Evolutionary conservation across 2,888 invertebrate species (phyloP).

Genomic region (Lysandra bellargus): DNA sequence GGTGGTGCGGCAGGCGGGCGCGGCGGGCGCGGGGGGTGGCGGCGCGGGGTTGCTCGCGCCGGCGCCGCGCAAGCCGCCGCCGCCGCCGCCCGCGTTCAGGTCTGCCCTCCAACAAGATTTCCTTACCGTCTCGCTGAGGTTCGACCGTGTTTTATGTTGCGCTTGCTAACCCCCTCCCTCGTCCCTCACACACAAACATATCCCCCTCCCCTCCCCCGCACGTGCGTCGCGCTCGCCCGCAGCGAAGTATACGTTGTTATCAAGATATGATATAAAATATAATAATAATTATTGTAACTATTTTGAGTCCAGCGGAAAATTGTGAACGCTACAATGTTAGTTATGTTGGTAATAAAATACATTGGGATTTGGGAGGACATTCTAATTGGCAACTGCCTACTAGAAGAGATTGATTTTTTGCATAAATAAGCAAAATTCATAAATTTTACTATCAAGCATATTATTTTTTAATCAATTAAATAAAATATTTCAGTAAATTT

Average conservation of each 20-base stretch:
- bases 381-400: no score
- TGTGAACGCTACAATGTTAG: no score
- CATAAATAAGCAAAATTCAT: no score
- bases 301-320: no score
- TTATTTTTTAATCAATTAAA: no score
- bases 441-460: no score
- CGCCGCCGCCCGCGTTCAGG: slow-evolving; percentile 85
- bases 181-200: not conserved
- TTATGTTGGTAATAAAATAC: no score
- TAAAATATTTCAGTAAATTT: no score
- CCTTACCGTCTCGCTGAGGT: slow-evolving; percentile 86
- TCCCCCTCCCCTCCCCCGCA: slow-evolving; percentile 8
- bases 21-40: slow-evolving; percentile 44
- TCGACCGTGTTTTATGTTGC: slow-evolving; percentile 68
- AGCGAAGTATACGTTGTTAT: not conserved
- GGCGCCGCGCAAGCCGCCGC: slow-evolving; percentile 80
- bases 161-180: slow-evolving; percentile 35
- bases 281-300: no score
- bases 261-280: no score
- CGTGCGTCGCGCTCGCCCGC: not conserved
- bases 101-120: slow-evolving; percentile 84
- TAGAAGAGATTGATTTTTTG: no score
- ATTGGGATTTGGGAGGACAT: no score
- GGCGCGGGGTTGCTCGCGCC: slow-evolving; percentile 57
- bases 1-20: slow-evolving; percentile 51